phyloP scores from a whole-genome alignment of 2,888 invertebrate genomes.

The Hanleya hanleyi region DNA sequence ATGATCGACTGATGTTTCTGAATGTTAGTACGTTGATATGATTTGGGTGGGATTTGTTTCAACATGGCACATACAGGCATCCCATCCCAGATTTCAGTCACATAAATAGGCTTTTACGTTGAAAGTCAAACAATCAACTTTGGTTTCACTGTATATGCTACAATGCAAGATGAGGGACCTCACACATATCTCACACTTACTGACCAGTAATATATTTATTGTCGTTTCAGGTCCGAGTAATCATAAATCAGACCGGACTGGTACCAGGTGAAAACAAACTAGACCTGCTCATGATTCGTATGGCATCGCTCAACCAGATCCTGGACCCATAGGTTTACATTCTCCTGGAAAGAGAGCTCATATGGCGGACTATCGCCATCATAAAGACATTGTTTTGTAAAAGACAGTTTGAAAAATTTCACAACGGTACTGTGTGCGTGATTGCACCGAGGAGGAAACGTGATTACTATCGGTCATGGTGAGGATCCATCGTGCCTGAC shows the following conservation, averaged over 20 bases:
- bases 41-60: too few species aligned
- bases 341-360: slow-evolving; percentile 64
- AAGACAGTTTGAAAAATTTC: not conserved
- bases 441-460: not conserved
- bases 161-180: too few species aligned
- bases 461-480: not conserved
- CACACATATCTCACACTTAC: too few species aligned
- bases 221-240: slow-evolving; percentile 47
- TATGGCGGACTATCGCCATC: slow-evolving; percentile 44
- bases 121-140: too few species aligned
- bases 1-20: too few species aligned
- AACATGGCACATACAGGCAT: too few species aligned
- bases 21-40: too few species aligned
- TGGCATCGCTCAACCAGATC: slow-evolving; percentile 71
- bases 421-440: not conserved
- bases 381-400: slow-evolving; percentile 17
- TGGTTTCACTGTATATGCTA: too few species aligned
- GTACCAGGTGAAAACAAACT: slow-evolving; percentile 30
- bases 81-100: too few species aligned
- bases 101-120: too few species aligned
- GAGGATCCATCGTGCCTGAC: not conserved
- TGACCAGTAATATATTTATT: too few species aligned
- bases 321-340: slow-evolving; percentile 74
- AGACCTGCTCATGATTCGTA: slow-evolving; percentile 64
- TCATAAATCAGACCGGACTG: slow-evolving; percentile 44